A percentile compares a stretch with the other conserved stretches of the same genome.
Evolutionary conservation across 2,113 vertebrate species (phyloP).

Genomic region (Brienomyrus longianalis): DNA sequence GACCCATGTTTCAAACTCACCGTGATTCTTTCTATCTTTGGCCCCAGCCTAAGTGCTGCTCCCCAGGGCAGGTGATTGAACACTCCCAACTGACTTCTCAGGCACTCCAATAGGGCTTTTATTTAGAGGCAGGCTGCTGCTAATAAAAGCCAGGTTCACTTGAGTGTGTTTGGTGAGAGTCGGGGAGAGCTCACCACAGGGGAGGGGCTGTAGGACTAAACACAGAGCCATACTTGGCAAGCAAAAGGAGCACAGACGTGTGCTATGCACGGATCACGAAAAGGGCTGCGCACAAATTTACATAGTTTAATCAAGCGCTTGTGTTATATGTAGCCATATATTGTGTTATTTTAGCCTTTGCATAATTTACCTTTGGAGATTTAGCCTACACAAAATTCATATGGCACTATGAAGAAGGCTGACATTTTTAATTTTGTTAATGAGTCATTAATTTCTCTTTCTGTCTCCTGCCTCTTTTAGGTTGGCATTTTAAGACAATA

Average conservation of each 20-base stretch:
- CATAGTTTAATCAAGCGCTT: neutral
- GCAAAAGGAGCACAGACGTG: neutral
- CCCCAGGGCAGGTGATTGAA: neutral
- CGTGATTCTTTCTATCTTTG: neutral
- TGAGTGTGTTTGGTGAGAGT: neutral
- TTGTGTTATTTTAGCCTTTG: neutral
- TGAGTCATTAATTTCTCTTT: neutral
- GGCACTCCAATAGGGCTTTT: neutral
- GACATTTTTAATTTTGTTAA: neutral
- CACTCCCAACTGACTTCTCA: neutral
- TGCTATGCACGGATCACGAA: neutral
- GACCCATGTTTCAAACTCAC: neutral
- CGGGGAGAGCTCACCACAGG: neutral
- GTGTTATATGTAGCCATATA: neutral
- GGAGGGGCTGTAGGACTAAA: neutral
- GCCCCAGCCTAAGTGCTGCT: neutral
- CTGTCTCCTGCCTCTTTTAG: neutral
- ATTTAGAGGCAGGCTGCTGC: neutral
- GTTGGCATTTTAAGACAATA: neutral
- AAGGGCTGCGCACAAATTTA: neutral
- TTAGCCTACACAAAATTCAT: neutral
- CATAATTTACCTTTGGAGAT: neutral
- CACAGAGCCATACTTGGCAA: neutral
- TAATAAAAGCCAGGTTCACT: constrained; percentile 3
- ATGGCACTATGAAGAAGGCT: neutral